Evolutionary conservation across 2,888 invertebrate species (phyloP), one percentile per base, ranked within the genome.

Genomic region (Meteorus cinctellus): DNA sequence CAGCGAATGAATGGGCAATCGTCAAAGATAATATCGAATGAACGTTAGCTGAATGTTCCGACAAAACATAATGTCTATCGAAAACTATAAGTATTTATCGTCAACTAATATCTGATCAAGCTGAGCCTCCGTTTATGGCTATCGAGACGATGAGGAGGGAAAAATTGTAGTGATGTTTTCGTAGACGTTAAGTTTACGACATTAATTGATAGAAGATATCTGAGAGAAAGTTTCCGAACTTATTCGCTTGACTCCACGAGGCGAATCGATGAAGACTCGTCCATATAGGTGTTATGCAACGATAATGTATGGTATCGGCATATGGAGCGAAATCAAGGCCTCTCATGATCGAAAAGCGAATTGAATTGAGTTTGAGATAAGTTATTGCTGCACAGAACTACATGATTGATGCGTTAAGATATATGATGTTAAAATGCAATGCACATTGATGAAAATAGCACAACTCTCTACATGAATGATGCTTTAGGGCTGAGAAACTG

Each of bases 391-490:
- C 84, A 82, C 86, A 83, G 82, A 83, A 84, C 86, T 84, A 77
- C 82, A 84, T 84, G 82, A 81, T 60, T 60, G 74, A 80, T 79
- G 79, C 84, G 85, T 82, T 82, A 83, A 84, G 82, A 81, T 83
- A 84, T 81, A 84, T 82, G 81, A 84, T 84, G 84, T 81, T 77
- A 84, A 83, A 77, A 83, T 83, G 80, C 82, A 86, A 85, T 89
- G 89, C 89, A 89, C 89, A 89, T 55, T 82, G 84, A 88, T 86
- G 88, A 86, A 89, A 87, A 88, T 89, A 89, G 89, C 89, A 89
- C 72, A 88, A 85, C 85, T 86, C 85, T 83, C 79, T 81, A 82
- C 79, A 41, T 41, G 77, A 79, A 79, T 78, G 2, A 69, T 24
- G 73, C 82, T 83, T 81, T 82, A 80, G 83, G 83, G 84, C 83